Evolutionary conservation across 2,888 invertebrate genomes (phyloP), one percentile per base, ranked within the genome.

Genomic region (Callosobruchus maculatus): DNA sequence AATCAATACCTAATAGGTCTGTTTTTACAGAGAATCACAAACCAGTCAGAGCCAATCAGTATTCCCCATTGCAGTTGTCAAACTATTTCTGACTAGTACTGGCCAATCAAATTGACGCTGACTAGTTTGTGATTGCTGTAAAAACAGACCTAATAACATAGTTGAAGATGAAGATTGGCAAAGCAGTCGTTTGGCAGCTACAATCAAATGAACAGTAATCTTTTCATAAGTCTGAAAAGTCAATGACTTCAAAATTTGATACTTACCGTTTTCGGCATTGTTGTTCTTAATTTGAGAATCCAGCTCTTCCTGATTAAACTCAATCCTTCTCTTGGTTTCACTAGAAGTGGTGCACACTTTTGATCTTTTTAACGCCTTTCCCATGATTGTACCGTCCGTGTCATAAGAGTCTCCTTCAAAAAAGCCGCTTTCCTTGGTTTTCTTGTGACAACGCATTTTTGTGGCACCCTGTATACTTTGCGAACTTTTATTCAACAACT

Each of bases 361-460:
- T 82, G 86, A 86, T 82, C 87, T 85, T 85, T 87, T 87, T 73
- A 86, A 79, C 74, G 85, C 84, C 82, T 85, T 86, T 68, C 86
- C 86, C 88, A 87, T 87, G 75, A 90, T 91, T 88, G 89, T 89
- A 77, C 84, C 84, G 77, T 87, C 88, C 79, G 90, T 90, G 84
- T 91, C 91, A 83, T 90, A 90, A 84, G 90, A 90, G 85, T 91
- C 92, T 81, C 93, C 94, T 88, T 94, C 94, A 90, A 93, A 95
- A 86, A 93, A 95, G 78, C 94, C 94, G 86, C 94, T 94, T 89
- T 95, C 95, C 89, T 94, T 87, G 77, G 87, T 87, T 82, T 87
- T 87, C 81, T 87, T 87, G 81, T 87, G 87, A 78, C 83, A 83
- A 81, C 87, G 86, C 87, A 87, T 87, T 81, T 84, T 85, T 30